Evolutionary conservation across 1,140 invertebrate genomes (phyloP).

Genomic region (Polypedilum pembai): DNA sequence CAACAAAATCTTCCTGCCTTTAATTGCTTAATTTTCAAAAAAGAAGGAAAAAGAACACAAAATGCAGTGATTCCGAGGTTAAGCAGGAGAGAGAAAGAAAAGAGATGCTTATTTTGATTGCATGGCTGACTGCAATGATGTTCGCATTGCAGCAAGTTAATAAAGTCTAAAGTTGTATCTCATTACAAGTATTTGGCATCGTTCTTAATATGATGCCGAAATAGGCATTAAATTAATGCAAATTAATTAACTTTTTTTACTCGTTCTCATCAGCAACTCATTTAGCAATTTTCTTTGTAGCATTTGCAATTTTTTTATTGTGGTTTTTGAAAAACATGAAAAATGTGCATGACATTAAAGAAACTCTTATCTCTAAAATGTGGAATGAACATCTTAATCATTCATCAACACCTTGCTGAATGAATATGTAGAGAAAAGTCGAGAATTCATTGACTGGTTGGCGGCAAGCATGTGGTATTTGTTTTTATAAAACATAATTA

Average conservation of each 20-base stretch:
- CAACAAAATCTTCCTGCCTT: constrained; percentile 17
- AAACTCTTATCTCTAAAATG: neutral
- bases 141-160: neutral
- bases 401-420: neutral
- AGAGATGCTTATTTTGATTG: neutral
- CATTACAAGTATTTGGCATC: neutral
- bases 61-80: neutral
- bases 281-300: neutral
- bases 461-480: neutral
- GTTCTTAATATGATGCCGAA: constrained; percentile 17
- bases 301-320: too few relatives aligned
- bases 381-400: constrained; percentile 8
- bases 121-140: neutral
- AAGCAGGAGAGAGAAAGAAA: neutral
- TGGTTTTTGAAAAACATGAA: neutral
- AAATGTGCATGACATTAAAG: constrained; percentile 9
- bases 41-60: neutral
- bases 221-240: neutral
- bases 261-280: neutral
- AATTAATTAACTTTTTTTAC: neutral
- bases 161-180: neutral
- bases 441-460: neutral
- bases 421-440: neutral
- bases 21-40: constrained; percentile 13
- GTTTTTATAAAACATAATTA: neutral